Evolutionary conservation across 2,797 vertebrate species (phyloP).

Genomic region (Capromys pilorides): DNA sequence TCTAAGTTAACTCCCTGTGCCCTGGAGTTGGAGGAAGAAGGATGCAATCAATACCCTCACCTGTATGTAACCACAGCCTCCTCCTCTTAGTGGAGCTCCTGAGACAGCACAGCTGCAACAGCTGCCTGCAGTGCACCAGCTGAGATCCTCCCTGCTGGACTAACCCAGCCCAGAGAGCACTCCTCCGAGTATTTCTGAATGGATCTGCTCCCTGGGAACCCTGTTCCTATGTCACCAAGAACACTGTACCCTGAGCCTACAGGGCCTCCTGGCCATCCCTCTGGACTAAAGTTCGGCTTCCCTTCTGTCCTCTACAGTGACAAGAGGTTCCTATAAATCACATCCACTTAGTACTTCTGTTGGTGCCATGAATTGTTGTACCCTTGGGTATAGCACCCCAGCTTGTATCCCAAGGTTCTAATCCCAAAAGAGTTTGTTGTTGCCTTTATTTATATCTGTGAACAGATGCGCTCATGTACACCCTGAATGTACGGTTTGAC

Average conservation of each 20-base stretch:
- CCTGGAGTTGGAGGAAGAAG: background rate
- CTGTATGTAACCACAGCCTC: background rate
- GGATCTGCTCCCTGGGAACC: constrained; percentile 31
- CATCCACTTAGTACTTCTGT: constrained; percentile 20
- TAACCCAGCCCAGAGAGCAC: background rate
- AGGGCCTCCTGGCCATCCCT: constrained; percentile 10
- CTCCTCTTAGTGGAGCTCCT: background rate
- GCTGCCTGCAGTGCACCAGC: background rate
- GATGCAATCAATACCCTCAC: background rate
- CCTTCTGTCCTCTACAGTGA: background rate
- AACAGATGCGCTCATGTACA: background rate
- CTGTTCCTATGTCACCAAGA: background rate
- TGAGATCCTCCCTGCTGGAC: too few relatives aligned
- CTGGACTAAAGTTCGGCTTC: background rate
- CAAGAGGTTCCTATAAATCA: constrained; percentile 36
- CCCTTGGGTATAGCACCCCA: background rate
- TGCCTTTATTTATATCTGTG: background rate
- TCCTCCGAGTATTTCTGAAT: constrained; percentile 40
- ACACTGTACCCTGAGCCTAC: background rate
- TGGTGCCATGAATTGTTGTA: background rate
- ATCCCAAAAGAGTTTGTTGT: background rate
- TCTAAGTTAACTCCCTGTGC: background rate
- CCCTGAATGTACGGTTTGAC: background rate
- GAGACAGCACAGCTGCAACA: background rate
- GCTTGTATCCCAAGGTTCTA: background rate